Base-by-base conservation (phyloP, 2,888 invertebrate genomes). In the Mesorhabditis sp. region DNA sequence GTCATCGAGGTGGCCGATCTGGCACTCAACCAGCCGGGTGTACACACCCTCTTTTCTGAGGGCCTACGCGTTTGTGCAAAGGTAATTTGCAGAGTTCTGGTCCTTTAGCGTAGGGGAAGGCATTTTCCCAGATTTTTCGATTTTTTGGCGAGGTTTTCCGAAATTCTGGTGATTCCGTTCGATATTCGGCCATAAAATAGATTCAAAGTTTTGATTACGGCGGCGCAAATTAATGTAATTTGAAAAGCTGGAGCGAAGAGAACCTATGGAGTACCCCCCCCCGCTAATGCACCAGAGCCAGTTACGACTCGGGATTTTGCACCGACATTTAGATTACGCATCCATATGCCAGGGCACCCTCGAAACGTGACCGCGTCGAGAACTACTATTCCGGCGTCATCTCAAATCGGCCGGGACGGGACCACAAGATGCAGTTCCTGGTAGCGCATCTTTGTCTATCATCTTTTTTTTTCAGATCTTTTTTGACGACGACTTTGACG, bases 401-500 rank as follows among this genome's bases (percentile, higher is more conserved):
- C 58, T 50, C 58, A n/a, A 50, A 50, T 50, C 7, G 58, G 58
- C 58, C 58, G 58, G 7, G 10, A 50, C 7, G 58, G 7, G 58
- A 13, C 10, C 58, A 50, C 58, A 50, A 50, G 10, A 13, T 13
- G 10, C 10, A 50, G n/a, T 50, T 13, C n/a, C n/a, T 50, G 58
- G 58, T 50, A 50, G 58, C 10, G 7, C n/a, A 13, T 50, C n/a
- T n/a, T 13, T 50, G 58, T 28, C 28, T 28, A 28, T 28, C 28
- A 28, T 28, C 28, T 28, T 28, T 28, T 28, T 28, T 13, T 50
- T 50, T 50, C n/a, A 13, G 58, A n/a, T 50, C n/a, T 50, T 50
- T n/a, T 50, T 50, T 50, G 58, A 50, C 58, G 58, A 50, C n/a
- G n/a, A 50, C n/a, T 50, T 50, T n/a, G 58, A 50, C 58, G 58